A percentile compares a stretch with the other conserved stretches of the same genome.
Evolutionary conservation across 2,113 vertebrate genomes (phyloP).

Genomic region (Glaucidium brasilianum): DNA sequence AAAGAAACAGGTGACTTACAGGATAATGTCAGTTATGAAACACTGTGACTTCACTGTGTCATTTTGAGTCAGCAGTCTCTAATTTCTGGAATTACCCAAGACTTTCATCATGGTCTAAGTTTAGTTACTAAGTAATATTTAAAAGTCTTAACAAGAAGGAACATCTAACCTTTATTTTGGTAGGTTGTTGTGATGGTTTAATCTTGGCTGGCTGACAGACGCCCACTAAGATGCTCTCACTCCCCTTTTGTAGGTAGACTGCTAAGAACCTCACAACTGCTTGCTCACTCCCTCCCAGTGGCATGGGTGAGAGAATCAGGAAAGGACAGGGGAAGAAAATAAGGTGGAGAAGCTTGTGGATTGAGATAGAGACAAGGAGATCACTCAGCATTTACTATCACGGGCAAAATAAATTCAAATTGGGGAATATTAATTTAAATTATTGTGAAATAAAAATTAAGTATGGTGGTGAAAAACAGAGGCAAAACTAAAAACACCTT

Average conservation of each 20-base stretch:
- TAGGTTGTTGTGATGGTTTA: background rate
- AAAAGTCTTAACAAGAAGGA: background rate
- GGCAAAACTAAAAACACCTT: background rate
- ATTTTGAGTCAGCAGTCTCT: background rate
- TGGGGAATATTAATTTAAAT: background rate
- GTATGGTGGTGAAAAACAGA: background rate
- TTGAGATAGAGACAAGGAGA: background rate
- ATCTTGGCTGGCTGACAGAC: background rate
- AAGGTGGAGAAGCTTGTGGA: background rate
- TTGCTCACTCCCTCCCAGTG: background rate
- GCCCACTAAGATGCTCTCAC: background rate
- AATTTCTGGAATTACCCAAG: background rate
- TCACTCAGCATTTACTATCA: background rate
- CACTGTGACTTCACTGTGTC: background rate
- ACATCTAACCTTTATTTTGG: background rate
- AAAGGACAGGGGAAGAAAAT: background rate
- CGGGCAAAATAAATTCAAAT: background rate
- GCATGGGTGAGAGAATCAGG: background rate
- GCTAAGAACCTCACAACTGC: background rate
- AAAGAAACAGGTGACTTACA: background rate
- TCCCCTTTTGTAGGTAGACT: background rate
- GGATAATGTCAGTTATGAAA: background rate
- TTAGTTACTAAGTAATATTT: background rate
- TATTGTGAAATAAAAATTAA: background rate
- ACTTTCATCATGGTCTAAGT: background rate